These are phyloP conservation scores for Jaculus jaculus DNA, from an alignment of 2,113 vertebrate species.

Conservation along the genomic window DNA sequence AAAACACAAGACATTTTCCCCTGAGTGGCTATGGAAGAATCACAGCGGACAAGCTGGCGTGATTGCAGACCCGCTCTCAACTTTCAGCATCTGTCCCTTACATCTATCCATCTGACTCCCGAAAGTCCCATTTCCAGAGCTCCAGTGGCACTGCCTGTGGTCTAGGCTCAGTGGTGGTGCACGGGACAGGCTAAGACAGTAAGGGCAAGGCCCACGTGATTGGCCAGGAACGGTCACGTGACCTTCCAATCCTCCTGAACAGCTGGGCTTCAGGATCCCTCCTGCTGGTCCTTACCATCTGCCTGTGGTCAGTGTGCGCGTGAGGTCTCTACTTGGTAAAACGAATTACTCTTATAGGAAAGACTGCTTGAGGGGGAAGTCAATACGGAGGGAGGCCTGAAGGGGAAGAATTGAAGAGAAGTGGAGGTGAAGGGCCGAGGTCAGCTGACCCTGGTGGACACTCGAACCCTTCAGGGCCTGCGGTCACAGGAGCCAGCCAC, in stretches of 20 bases:
- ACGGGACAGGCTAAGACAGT: background rate
- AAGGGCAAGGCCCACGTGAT: background rate
- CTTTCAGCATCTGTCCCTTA: background rate
- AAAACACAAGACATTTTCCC: background rate
- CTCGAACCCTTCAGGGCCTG: accelerated
- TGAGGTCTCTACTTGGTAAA: background rate
- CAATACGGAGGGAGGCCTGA: background rate
- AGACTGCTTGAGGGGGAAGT: background rate
- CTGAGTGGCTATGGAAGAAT: background rate
- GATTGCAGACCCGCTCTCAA: background rate
- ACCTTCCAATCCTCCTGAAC: background rate
- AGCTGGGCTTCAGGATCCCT: background rate
- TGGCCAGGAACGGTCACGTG: background rate
- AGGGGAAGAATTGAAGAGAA: background rate
- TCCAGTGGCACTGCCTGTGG: background rate
- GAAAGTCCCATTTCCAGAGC: too few relatives aligned
- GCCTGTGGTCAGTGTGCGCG: background rate
- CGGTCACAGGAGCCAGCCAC: background rate
- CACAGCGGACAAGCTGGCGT: background rate
- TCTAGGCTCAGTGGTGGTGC: accelerated
- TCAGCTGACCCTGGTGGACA: accelerated
- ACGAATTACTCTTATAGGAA: background rate
- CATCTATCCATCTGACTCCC: too few relatives aligned
- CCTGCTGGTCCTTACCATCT: accelerated
- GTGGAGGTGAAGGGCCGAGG: too few relatives aligned